Evolutionary conservation across 2,113 vertebrate species (phyloP).

Genomic region (Forbesichthys agassizii): DNA sequence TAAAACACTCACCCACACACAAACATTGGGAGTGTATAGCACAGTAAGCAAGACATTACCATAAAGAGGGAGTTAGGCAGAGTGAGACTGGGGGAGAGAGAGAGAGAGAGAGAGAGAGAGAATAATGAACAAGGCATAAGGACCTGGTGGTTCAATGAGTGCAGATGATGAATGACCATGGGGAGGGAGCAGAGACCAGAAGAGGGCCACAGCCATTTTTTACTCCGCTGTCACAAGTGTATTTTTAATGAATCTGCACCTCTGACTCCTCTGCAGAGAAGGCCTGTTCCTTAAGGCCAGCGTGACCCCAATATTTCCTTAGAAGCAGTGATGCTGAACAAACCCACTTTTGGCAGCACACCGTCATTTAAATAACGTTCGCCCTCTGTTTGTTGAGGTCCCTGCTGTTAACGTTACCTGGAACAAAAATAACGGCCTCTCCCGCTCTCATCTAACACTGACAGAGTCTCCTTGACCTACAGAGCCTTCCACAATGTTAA

Average conservation of each 20-base stretch:
- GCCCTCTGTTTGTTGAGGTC: slow-evolving; percentile 22
- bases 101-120: slow-evolving; percentile 11
- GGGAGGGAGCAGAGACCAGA: slow-evolving; percentile 57
- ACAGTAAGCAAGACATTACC: background rate
- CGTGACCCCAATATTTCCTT: slow-evolving; percentile 58
- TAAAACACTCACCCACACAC: slow-evolving; percentile 10
- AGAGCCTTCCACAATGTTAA: background rate
- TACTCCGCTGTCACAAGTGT: slow-evolving; percentile 70
- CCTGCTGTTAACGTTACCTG: slow-evolving; percentile 39
- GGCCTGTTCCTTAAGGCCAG: slow-evolving; percentile 50
- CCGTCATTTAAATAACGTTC: slow-evolving; percentile 55
- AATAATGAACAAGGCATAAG: slow-evolving; percentile 59
- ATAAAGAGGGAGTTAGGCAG: background rate
- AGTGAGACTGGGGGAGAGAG: background rate
- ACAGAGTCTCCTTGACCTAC: slow-evolving; percentile 43
- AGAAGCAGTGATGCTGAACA: slow-evolving; percentile 27
- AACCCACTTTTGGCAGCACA: slow-evolving; percentile 33
- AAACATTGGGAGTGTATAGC: slow-evolving; percentile 29
- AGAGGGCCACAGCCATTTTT: slow-evolving; percentile 59
- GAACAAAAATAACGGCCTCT: slow-evolving; percentile 3
- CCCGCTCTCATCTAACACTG: slow-evolving; percentile 22
- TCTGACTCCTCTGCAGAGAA: slow-evolving; percentile 61
- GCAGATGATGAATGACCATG: slow-evolving; percentile 70
- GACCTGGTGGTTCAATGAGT: slow-evolving; percentile 43
- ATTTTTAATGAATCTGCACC: slow-evolving; percentile 76